Evolutionary conservation across 2,113 vertebrate genomes (phyloP).

Genomic region (Camelus bactrianus): DNA sequence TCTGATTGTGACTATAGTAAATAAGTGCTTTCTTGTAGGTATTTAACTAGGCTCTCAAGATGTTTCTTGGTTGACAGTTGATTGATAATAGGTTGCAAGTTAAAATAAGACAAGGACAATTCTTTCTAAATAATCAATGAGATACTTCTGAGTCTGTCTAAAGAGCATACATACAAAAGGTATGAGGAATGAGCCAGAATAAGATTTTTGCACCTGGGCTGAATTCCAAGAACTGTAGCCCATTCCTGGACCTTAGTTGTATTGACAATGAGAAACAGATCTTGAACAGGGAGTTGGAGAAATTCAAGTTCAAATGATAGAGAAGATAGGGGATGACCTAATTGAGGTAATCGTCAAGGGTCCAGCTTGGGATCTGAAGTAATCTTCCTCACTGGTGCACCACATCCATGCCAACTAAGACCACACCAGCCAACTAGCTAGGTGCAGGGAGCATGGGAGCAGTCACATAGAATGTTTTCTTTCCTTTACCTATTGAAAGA

Average conservation of each 20-base stretch:
- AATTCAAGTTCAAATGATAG: not conserved
- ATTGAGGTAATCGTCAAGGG: not conserved
- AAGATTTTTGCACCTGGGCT: not conserved
- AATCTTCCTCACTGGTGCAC: not conserved
- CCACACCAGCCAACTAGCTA: not conserved
- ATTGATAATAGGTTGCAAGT: not conserved
- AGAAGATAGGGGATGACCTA: not conserved
- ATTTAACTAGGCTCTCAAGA: not conserved
- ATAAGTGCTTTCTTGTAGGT: not conserved
- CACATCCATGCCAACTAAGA: no score
- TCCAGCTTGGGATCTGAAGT: not conserved
- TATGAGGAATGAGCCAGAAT: not conserved
- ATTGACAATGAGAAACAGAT: not conserved
- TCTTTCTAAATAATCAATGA: slow-evolving; percentile 2
- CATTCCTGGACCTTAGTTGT: not conserved
- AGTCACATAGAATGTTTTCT: not conserved
- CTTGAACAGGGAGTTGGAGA: not conserved
- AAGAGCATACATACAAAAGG: not conserved
- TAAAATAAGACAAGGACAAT: not conserved
- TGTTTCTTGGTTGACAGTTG: not conserved
- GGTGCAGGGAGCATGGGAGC: not conserved
- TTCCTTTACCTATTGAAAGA: not conserved
- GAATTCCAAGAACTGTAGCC: not conserved
- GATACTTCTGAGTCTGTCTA: not conserved
- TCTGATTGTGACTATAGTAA: not conserved